These are phyloP conservation scores for Bambusicola thoracicus DNA, from an alignment of 2,113 vertebrate species.

Conservation along the genomic window DNA sequence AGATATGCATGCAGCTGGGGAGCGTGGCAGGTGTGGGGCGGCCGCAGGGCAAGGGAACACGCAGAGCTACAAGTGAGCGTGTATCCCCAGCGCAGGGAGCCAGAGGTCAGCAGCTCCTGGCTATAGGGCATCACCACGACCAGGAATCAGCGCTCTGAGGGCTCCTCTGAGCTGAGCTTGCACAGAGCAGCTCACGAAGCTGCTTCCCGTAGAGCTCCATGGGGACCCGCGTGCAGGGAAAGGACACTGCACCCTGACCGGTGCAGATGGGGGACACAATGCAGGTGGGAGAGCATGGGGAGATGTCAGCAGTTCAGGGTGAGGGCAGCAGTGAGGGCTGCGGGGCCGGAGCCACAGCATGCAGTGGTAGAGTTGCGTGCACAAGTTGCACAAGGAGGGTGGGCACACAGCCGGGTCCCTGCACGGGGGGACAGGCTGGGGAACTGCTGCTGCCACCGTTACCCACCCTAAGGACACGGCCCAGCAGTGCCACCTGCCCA, in stretches of 20 bases:
- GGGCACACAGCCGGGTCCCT: neutral
- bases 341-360: too few species aligned
- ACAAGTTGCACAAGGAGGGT: neutral
- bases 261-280: neutral
- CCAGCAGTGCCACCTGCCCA: neutral
- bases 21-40: neutral
- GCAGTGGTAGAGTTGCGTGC: too few species aligned
- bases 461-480: neutral
- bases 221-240: neutral
- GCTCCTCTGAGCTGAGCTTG: accelerated
- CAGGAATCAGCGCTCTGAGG: accelerated
- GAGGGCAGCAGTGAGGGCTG: too few species aligned
- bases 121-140: accelerated
- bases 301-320: neutral
- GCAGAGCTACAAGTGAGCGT: accelerated
- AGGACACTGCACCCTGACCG: accelerated
- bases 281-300: too few species aligned
- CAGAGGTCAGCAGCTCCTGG: accelerated
- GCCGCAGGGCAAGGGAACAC: neutral
- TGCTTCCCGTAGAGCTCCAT: accelerated
- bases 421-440: neutral
- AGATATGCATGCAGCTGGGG: neutral
- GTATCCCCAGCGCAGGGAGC: neutral
- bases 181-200: neutral
- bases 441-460: neutral